These are phyloP conservation scores for Pseudanteris insignis DNA, from an alignment of 2,888 invertebrate genomes.

Conservation along the genomic window DNA sequence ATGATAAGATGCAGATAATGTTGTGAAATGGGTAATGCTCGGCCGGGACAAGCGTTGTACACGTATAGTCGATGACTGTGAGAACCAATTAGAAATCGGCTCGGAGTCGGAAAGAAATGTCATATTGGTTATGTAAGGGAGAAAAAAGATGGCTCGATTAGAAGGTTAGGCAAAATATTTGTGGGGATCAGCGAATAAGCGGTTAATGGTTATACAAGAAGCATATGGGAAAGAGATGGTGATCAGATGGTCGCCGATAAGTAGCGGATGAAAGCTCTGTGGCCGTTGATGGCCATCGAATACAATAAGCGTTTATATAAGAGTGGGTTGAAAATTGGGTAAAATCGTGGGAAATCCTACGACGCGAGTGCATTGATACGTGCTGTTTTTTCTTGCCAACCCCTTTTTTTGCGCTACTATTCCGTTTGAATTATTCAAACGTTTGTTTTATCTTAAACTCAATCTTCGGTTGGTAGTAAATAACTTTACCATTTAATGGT, in stretches of 20 bases:
- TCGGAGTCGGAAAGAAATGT: constrained; percentile 37
- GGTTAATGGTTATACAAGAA: constrained; percentile 13
- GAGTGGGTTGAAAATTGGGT: constrained; percentile 1
- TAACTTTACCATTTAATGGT: no score
- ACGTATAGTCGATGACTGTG: constrained; percentile 27
- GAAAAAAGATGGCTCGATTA: constrained; percentile 16
- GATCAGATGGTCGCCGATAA: constrained; percentile 16
- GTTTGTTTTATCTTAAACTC: no score
- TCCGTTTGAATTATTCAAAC: no score
- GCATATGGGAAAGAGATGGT: constrained; percentile 23
- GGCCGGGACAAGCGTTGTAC: constrained; percentile 14
- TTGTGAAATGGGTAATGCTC: constrained; percentile 31
- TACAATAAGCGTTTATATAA: constrained; percentile 16
- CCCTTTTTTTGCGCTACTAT: no score
- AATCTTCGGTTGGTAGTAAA: no score
- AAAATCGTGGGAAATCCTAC: constrained; percentile 16
- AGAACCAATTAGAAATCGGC: constrained; percentile 41
- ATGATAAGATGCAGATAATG: constrained; percentile 39
- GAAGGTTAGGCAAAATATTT: constrained; percentile 1
- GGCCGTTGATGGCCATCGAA: constrained; percentile 16
- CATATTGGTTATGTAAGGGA: constrained; percentile 34
- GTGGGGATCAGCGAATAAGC: constrained; percentile 4
- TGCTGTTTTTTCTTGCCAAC: no score
- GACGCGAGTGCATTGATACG: neutral
- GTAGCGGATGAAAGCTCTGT: constrained; percentile 11